phyloP scores from a whole-genome alignment of 2,797 vertebrate genomes.

The Schizopygopsis pylzovi region DNA sequence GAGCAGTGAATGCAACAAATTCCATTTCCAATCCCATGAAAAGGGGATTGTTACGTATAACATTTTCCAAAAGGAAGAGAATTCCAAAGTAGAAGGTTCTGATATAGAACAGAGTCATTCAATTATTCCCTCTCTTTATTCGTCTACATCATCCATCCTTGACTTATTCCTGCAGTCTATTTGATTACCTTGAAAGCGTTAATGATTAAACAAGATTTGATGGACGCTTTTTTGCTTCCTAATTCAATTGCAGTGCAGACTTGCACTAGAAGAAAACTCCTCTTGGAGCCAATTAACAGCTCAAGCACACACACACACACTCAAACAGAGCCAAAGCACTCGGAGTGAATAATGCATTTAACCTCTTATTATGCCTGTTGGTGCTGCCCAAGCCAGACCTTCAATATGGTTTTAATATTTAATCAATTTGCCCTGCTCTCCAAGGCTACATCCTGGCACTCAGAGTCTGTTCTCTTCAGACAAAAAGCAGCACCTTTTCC shows the following conservation, averaged over 20 bases:
- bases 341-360: constrained; percentile 64
- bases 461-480: constrained; percentile 50
- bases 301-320: constrained; percentile 28
- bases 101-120: not conserved
- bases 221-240: constrained; percentile 40
- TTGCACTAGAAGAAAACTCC: constrained; percentile 44
- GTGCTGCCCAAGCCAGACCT: constrained; percentile 67
- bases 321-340: constrained; percentile 70
- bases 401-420: constrained; percentile 72
- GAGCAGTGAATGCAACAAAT: not conserved
- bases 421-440: constrained; percentile 68
- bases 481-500: constrained; percentile 56
- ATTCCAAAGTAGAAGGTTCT: not conserved
- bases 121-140: not conserved
- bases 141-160: constrained; percentile 33
- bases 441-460: constrained; percentile 61
- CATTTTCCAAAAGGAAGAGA: constrained; percentile 9
- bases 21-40: not conserved
- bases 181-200: constrained; percentile 43
- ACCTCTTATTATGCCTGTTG: constrained; percentile 69
- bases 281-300: constrained; percentile 44
- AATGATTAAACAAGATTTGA: constrained; percentile 45
- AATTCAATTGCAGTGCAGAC: constrained; percentile 46
- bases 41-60: not conserved
- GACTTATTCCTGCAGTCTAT: constrained; percentile 26